phyloP scores from a whole-genome alignment of 2,113 vertebrate species.

The Tylochromis polylepis region DNA sequence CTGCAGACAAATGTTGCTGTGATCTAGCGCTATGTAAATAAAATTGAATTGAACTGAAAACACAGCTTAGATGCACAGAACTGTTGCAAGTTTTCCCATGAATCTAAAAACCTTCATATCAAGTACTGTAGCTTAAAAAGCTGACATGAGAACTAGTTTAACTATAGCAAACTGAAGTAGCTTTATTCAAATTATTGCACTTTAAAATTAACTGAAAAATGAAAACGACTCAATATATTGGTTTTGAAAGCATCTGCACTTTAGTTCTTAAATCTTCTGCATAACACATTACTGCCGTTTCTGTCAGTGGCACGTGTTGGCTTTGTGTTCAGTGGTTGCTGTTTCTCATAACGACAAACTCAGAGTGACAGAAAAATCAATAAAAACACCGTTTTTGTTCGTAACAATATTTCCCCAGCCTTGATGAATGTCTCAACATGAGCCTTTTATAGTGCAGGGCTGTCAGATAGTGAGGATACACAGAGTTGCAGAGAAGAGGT shows the following conservation, averaged over 20 bases:
- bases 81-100: not conserved
- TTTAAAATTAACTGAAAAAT: not conserved
- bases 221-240: not conserved
- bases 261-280: not conserved
- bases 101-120: not conserved
- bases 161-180: not conserved
- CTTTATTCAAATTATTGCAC: not conserved
- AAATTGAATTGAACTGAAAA: too few relatives aligned
- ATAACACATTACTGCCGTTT: not conserved
- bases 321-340: not conserved
- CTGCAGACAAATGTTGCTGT: too few relatives aligned
- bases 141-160: not conserved
- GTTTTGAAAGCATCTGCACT: not conserved
- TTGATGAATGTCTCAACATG: slow-evolving; percentile 10
- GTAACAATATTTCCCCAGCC: slow-evolving; percentile 1
- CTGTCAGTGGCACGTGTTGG: not conserved
- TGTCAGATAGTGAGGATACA: not conserved
- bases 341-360: slow-evolving; percentile 26
- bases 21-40: too few relatives aligned
- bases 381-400: slow-evolving; percentile 44
- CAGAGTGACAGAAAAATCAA: slow-evolving; percentile 43
- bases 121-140: not conserved
- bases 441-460: not conserved
- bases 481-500: not conserved
- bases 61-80: not conserved